Base-by-base conservation (phyloP, 2,797 vertebrate genomes). In the Rhabdophis nuchalis region DNA sequence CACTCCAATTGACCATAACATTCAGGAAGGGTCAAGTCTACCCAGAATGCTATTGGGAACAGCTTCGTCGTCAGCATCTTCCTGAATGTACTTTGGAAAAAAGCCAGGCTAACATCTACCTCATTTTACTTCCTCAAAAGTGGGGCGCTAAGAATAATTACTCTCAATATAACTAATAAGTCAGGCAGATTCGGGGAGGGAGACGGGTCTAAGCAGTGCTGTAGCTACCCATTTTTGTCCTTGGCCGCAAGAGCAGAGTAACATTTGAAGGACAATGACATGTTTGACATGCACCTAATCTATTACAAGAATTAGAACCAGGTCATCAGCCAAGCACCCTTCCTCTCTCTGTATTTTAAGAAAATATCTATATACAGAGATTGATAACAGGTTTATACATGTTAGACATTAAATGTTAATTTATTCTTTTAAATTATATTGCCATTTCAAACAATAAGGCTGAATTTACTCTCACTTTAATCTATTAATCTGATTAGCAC, bases 191-290 rank as follows among this genome's bases (percentile, higher is more conserved):
- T 77, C 5, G 0, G 8, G 3, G 7, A 0, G 14, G 1, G 2
- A 2, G 1, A 4, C 0, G 0, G 2, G 3, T 10, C 23, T 36
- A 72, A 10, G n/a, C 64, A 64, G 0, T 64, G 12, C 5, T 64
- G 61, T 13, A 64, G 7, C 6, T 77, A 41, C 16, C 3, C 32
- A 77, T 41, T 77, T 77, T 41, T 72, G 32, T 72, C 32, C 68
- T 72, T 23, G 18, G 18, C 32, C 41, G 7, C 68, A 77, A 14
- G 6, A 72, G n/a, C 6, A 72, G 14, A 18, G n/a, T 36, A 72
- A 72, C 64, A 72, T 32, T 41, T 77, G 68, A 77, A 41, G 68
- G 68, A 41, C 32, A 77, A 77, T 77, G 14, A 36, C 27, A n/a
- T 20, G 32, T 72, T 5, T 68, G 61, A 32, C n/a, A 5, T 18